Evolutionary conservation across 2,888 invertebrate genomes (phyloP), one percentile per base, ranked within the genome.

Genomic region (Amblyjoppa fuscipennis): DNA sequence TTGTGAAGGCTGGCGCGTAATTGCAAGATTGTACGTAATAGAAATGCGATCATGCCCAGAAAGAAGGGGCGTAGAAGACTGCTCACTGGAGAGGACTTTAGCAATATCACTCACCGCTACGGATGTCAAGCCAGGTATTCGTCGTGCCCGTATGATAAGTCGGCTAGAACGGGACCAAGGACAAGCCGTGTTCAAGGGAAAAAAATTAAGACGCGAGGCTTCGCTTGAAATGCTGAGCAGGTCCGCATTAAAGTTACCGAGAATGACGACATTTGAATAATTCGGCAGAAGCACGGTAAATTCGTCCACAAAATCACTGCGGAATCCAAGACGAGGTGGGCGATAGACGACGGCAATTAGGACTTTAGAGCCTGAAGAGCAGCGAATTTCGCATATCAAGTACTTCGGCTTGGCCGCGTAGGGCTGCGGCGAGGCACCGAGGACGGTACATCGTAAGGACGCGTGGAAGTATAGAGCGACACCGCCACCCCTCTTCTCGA

Each of bases 41-140:
- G 16, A 11, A 3, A 53, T 53, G 2, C 53, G 53, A n/a, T 53
- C 53, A n/a, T 53, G 20, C 1, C n/a, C 53, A 16, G 53, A 53
- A 1, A 53, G n/a, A 53, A 20, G n/a, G 3, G 53, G 53, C 16
- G 53, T n/a, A 3, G 11, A 2, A 2, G 49, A 49, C 49, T 49
- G 49, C 11, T n/a, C 53, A 1, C n/a, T 53, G 11, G n/a, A 16
- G 1, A 53, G 2, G 16, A 20, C 53, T 20, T n/a, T 53, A 20
- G n/a, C n/a, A 2, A n/a, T 1, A 53, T 53, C 20, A 5, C n/a
- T 53, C 53, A 20, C 53, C 3, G n/a, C 53, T 20, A n/a, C 53
- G n/a, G 49, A 69, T 20, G 13, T 69, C 49, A 25, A 69, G 45
- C 69, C 69, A 28, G 20, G 45, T 69, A 49, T 49, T 28, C 11